Evolutionary conservation across 2,113 vertebrate species (phyloP).

Genomic region (Pollimyrus isidori): DNA sequence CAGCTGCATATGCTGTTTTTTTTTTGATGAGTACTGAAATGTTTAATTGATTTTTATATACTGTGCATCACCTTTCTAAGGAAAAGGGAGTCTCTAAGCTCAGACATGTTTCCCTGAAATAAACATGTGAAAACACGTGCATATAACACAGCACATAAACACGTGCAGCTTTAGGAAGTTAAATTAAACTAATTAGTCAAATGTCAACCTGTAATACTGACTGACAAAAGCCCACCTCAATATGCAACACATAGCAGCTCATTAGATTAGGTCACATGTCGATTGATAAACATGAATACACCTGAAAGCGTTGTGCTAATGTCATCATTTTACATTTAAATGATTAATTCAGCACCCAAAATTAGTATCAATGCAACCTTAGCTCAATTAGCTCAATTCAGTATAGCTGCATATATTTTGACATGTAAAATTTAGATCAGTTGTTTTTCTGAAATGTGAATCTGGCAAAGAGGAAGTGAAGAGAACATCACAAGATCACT

Average conservation of each 20-base stretch:
- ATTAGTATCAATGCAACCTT: not conserved
- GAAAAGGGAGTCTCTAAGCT: not conserved
- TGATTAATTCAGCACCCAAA: not conserved
- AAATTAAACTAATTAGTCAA: not conserved
- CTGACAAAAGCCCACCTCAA: not conserved
- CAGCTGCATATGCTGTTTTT: not conserved
- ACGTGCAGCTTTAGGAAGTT: not conserved
- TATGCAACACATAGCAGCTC: not conserved
- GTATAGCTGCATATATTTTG: not conserved
- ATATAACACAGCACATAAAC: no score
- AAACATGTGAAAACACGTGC: not conserved
- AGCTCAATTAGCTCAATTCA: not conserved
- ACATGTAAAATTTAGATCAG: not conserved
- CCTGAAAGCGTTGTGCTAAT: not conserved
- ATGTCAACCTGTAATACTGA: not conserved
- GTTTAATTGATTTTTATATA: not conserved
- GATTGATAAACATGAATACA: not conserved
- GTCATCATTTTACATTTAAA: not conserved
- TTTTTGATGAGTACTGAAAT: not conserved
- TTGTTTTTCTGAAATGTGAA: not conserved
- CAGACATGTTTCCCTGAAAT: not conserved
- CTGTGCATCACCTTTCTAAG: not conserved
- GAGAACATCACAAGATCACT: not conserved
- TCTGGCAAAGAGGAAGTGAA: not conserved
- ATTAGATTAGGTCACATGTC: not conserved